Base-by-base conservation (phyloP, 2,797 vertebrate species). In the Sitta carolinensis region DNA sequence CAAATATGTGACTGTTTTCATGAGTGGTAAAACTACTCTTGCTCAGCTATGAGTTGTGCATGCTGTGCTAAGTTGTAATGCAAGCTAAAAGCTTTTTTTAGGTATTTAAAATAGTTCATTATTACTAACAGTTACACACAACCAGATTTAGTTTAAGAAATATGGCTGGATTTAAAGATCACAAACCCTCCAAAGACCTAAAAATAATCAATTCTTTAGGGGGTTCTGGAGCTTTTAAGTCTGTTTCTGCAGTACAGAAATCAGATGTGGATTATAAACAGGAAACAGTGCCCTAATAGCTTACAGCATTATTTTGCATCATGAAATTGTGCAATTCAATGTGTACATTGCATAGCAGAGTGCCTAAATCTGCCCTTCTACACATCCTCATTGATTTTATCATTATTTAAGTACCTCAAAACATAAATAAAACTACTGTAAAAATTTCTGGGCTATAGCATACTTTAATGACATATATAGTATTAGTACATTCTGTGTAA, bases 121-220 rank as follows among this genome's bases (percentile, higher is more conserved):
- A 45, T 81, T 94, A 69, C 34, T 67, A 89, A 58, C 6, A 45
- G 68, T 85, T 87, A 45, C 29, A 34, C 13, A 57, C 40, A 84
- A 45, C 16, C 67, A 90, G 36, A 43, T 84, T 87, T 69, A 87
- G 54, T 67, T 81, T 30, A 68, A 89, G 51, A 91, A 95, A 93
- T 78, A n/a, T 7, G 40, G 47, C 66, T 84, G 59, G 40, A 87
- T 94, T 94, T 84, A 89, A 77, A 68, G 27, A 43, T 59, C 59
- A 82, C 34, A 72, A 61, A 79, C 19, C 15, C 47, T 66, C 34
- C 13, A 70, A 94, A 85, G 73, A 59, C 30, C 29, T 51, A 77
- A 96, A 92, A 92, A 75, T 81, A 83, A 95, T 70, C 64, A 88
- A 34, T 76, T 70, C 61, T 91, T 89, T 63, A 75, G 79, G 79